Evolutionary conservation across 1,140 invertebrate species (phyloP).

Genomic region (Drosophila murphyi): DNA sequence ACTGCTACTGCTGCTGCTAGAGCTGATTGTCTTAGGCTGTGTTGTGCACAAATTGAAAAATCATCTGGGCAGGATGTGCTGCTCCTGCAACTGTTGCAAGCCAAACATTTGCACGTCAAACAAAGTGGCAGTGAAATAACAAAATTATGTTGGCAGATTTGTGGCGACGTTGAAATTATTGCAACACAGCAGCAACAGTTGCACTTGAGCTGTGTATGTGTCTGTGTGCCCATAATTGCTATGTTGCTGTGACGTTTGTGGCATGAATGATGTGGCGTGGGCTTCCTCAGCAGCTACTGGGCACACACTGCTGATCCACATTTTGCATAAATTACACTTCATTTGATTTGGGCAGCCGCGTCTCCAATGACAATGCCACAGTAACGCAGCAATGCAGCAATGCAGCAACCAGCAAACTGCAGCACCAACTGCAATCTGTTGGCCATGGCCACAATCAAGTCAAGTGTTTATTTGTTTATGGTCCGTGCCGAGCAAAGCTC

Average conservation of each 20-base stretch:
- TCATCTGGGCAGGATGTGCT: constrained; percentile 65
- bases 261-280: constrained; percentile 82
- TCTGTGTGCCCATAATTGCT: constrained; percentile 64
- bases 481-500: constrained; percentile 36
- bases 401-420: background rate
- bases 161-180: constrained; percentile 76
- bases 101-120: constrained; percentile 82
- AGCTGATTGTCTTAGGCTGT: constrained; percentile 63
- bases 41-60: constrained; percentile 73
- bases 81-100: constrained; percentile 38
- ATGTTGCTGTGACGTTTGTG: constrained; percentile 68
- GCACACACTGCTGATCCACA: constrained; percentile 28
- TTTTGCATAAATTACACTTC: constrained; percentile 67
- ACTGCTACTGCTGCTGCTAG: constrained; percentile 20
- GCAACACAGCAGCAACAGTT: constrained; percentile 38
- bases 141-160: constrained; percentile 83
- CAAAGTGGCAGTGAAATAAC: constrained; percentile 83
- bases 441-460: constrained; percentile 68
- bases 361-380: constrained; percentile 63
- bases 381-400: background rate
- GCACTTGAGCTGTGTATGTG: constrained; percentile 39
- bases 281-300: constrained; percentile 58
- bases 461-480: constrained; percentile 81
- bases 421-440: constrained; percentile 28
- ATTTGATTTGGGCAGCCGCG: constrained; percentile 59